Conservation (phyloP, 2,113 vertebrate species). For the Castor canadensis region DNA sequence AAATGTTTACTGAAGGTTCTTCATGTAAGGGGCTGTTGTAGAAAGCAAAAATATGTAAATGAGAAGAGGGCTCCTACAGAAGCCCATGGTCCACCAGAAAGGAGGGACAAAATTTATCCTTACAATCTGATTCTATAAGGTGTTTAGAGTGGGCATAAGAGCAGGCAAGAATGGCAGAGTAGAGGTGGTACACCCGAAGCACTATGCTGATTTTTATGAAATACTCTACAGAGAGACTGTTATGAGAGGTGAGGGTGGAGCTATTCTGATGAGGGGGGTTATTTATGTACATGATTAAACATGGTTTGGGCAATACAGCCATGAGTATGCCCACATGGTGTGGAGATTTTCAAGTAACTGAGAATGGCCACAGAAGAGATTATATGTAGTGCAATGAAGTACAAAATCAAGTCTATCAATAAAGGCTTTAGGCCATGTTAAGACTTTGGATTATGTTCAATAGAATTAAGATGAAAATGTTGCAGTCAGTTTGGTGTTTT, state of each 20-base stretch:
- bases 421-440: not conserved
- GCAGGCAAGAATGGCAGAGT: not conserved
- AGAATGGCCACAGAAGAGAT: not conserved
- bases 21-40: not conserved
- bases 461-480: not conserved
- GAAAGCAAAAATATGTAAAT: not conserved
- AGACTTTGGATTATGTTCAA: not conserved
- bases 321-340: not conserved
- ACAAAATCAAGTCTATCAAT: not conserved
- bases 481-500: not conserved
- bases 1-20: not conserved
- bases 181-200: rapidly evolving
- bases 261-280: not conserved
- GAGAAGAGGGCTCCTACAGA: not conserved
- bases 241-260: not conserved
- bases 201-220: not conserved
- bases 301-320: not conserved
- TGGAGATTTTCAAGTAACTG: not conserved
- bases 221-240: too few relatives aligned
- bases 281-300: not conserved
- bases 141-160: not conserved
- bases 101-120: not conserved
- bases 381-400: not conserved
- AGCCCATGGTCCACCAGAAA: not conserved
- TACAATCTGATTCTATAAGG: not conserved